Conservation (phyloP, 2,113 vertebrate genomes). For the Canis aureus region DNA sequence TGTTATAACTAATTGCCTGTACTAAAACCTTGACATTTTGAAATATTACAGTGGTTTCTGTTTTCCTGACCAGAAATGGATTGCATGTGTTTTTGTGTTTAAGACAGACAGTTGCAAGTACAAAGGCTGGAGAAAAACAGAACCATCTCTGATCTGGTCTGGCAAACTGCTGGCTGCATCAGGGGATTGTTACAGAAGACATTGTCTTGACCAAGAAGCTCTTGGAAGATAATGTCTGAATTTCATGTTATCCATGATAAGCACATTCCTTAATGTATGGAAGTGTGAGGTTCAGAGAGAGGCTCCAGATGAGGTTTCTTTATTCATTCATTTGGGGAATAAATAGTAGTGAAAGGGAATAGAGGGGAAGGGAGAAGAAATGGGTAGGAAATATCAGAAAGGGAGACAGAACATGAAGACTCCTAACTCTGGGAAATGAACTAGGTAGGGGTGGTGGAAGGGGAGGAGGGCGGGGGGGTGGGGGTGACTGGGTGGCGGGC, state of each 20-base stretch:
- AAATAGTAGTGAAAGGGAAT: too few relatives aligned
- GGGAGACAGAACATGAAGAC: too few relatives aligned
- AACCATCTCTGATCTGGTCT: background rate
- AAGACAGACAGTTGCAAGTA: background rate
- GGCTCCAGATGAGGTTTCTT: background rate
- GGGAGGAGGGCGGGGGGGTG: too few relatives aligned
- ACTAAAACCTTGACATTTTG: background rate
- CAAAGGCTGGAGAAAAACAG: background rate
- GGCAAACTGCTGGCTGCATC: background rate
- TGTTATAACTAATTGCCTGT: background rate
- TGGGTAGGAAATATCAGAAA: too few relatives aligned
- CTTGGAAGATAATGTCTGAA: conserved; percentile 27
- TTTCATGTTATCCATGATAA: background rate
- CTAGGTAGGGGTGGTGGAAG: too few relatives aligned
- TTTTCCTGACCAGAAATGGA: background rate
- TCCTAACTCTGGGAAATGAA: too few relatives aligned
- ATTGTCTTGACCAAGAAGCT: background rate
- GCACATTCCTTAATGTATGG: background rate
- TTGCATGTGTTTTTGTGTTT: background rate
- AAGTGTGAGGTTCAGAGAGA: background rate
- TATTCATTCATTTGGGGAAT: too few relatives aligned
- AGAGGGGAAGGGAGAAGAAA: too few relatives aligned
- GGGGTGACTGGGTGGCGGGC: too few relatives aligned
- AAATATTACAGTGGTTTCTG: background rate
- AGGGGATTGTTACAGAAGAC: background rate